Conservation (phyloP, 2,113 vertebrate genomes). For the Fulmarus glacialis region DNA sequence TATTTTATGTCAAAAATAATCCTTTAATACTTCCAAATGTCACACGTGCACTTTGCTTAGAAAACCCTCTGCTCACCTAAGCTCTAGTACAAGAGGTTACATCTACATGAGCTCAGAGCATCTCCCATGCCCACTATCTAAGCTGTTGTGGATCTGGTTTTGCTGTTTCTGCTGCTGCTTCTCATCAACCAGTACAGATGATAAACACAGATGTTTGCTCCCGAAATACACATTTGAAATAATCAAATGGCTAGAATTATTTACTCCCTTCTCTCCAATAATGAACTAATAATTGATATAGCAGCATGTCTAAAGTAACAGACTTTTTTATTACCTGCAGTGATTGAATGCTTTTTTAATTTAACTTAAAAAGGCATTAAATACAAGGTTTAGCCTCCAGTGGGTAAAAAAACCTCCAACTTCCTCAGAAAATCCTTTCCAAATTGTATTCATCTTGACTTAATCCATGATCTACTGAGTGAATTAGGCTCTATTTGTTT, state of each 20-base stretch:
- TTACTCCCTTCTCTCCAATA: slow-evolving; percentile 23
- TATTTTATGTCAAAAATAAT: slow-evolving; percentile 45
- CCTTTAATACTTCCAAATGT: slow-evolving; percentile 37
- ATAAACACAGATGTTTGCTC: slow-evolving; percentile 38
- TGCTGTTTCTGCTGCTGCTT: neutral
- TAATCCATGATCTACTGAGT: slow-evolving; percentile 81
- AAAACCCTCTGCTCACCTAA: neutral
- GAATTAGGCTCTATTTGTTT: slow-evolving; percentile 85
- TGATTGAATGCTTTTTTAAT: slow-evolving; percentile 73
- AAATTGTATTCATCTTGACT: slow-evolving; percentile 86
- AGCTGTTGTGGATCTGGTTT: neutral
- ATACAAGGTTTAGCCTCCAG: slow-evolving; percentile 73
- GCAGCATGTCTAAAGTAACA: slow-evolving; percentile 43
- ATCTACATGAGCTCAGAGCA: neutral
- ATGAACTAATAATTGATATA: slow-evolving; percentile 52
- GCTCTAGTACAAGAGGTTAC: slow-evolving; percentile 25
- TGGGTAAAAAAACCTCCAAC: slow-evolving; percentile 78
- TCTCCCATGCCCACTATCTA: neutral
- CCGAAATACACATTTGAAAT: slow-evolving; percentile 3
- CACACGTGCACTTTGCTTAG: neutral
- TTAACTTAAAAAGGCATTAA: slow-evolving; percentile 70
- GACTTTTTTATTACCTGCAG: slow-evolving; percentile 63
- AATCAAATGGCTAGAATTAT: slow-evolving; percentile 22
- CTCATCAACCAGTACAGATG: neutral
- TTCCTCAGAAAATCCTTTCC: slow-evolving; percentile 84